Evolutionary conservation across 2,113 vertebrate species (phyloP).

Genomic region (Pomatostomus ruficeps): DNA sequence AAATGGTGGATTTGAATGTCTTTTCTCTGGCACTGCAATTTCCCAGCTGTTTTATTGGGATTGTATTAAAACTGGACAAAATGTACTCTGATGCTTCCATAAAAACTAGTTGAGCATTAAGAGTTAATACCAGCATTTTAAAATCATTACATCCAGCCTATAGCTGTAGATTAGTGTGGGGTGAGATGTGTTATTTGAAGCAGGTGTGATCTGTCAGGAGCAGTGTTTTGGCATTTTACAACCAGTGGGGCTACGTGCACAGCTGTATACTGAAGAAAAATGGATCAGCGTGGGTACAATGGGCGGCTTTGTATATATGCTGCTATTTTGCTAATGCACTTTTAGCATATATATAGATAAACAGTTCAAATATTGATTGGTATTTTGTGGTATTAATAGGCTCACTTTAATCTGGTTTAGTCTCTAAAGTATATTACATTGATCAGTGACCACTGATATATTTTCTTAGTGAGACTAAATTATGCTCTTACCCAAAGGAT

Average conservation of each 20-base stretch:
- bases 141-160: constrained; percentile 66
- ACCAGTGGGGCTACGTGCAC: constrained; percentile 31
- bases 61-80: constrained; percentile 74
- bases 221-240: constrained; percentile 70
- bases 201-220: constrained; percentile 64
- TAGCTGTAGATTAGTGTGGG: constrained; percentile 55
- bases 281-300: constrained; percentile 28
- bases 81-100: constrained; percentile 71
- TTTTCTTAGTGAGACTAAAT: constrained; percentile 49
- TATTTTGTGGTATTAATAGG: constrained; percentile 42
- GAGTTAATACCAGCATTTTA: constrained; percentile 67
- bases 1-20: constrained; percentile 77
- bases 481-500: constrained; percentile 23
- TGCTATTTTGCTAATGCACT: constrained; percentile 57
- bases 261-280: constrained; percentile 60
- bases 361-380: constrained; percentile 52
- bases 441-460: constrained; percentile 43
- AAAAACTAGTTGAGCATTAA: constrained; percentile 71
- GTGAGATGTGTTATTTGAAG: constrained; percentile 62
- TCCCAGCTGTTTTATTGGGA: constrained; percentile 73
- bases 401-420: constrained; percentile 50
- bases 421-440: constrained; percentile 48
- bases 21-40: constrained; percentile 72
- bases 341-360: constrained; percentile 56
- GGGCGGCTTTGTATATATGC: constrained; percentile 55